A percentile compares a stretch with the other conserved stretches of the same genome.
These are phyloP conservation scores for Hypselothyrea guttata DNA, from an alignment of 2,888 invertebrate species.

Conservation along the genomic window DNA sequence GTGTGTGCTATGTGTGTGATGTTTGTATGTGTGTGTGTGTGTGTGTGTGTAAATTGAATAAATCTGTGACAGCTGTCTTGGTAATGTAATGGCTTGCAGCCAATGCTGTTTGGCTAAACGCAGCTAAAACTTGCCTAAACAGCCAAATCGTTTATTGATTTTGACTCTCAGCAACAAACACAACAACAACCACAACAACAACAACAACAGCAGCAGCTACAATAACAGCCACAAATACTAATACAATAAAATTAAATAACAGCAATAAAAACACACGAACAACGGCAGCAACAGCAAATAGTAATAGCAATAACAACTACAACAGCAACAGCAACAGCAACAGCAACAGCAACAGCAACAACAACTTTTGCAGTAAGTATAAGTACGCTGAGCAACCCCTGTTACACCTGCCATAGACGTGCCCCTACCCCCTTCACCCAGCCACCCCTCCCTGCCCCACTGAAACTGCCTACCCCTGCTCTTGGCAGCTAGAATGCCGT, in stretches of 20 bases:
- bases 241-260: conserved; percentile 44
- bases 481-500: conserved; percentile 28
- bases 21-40: conserved; percentile 10
- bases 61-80: conserved; percentile 53
- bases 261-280: conserved; percentile 33
- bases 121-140: conserved; percentile 15
- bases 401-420: conserved; percentile 46
- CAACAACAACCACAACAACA: conserved; percentile 14
- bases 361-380: conserved; percentile 73
- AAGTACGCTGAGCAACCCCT: conserved; percentile 32
- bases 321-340: conserved; percentile 21
- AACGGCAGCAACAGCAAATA: conserved; percentile 21
- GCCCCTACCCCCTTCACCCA: neutral
- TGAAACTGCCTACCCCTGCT: no score
- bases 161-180: conserved; percentile 19
- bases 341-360: conserved; percentile 34
- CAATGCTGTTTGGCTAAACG: conserved; percentile 15
- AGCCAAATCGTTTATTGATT: conserved; percentile 46
- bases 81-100: conserved; percentile 34
- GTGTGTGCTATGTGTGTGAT: conserved; percentile 3
- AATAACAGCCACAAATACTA: conserved; percentile 32
- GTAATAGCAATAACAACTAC: conserved; percentile 10
- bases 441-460: neutral
- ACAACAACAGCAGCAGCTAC: conserved; percentile 17
- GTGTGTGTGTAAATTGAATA: conserved; percentile 44